Conservation (phyloP, 2,888 invertebrate genomes). For the Phrixothrix hirtus region DNA sequence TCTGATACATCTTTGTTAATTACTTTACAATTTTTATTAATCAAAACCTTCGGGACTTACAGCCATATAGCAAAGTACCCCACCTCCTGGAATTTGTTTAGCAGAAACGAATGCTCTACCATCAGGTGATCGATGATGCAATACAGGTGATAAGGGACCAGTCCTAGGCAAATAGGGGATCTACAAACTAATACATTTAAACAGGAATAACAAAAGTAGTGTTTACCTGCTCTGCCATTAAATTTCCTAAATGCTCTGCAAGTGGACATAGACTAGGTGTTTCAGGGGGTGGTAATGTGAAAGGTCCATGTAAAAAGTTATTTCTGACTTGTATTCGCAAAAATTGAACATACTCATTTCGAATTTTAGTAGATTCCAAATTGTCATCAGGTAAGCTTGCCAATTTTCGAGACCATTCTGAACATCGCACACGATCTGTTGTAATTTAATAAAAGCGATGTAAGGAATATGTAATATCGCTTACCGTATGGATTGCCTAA, state of each 20-base stretch:
- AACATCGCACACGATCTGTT: conserved; percentile 59
- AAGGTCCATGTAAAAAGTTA: conserved; percentile 57
- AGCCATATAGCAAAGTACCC: conserved; percentile 63
- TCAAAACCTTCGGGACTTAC: conserved; percentile 56
- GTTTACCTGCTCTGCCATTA: conserved; percentile 48
- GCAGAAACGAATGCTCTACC: conserved; percentile 60
- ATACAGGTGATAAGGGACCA: conserved; percentile 59
- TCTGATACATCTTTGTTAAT: no score
- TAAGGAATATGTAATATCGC: no score
- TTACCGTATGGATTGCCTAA: conserved; percentile 53
- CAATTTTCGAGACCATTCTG: conserved; percentile 60
- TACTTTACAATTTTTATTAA: no score
- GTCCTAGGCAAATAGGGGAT: conserved; percentile 58
- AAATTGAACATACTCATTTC: conserved; percentile 60
- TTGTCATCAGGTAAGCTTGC: conserved; percentile 55
- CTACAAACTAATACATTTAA: conserved; percentile 33
- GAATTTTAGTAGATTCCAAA: conserved; percentile 54
- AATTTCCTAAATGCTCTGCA: conserved; percentile 57
- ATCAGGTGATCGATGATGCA: conserved; percentile 59
- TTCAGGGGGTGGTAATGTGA: conserved; percentile 56
- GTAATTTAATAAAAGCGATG: no score
- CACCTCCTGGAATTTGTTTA: conserved; percentile 59
- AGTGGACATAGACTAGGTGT: conserved; percentile 52
- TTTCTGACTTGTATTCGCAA: conserved; percentile 59
- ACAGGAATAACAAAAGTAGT: no score